Conservation (phyloP, 2,113 vertebrate species). For the Sisor rabdophorus region DNA sequence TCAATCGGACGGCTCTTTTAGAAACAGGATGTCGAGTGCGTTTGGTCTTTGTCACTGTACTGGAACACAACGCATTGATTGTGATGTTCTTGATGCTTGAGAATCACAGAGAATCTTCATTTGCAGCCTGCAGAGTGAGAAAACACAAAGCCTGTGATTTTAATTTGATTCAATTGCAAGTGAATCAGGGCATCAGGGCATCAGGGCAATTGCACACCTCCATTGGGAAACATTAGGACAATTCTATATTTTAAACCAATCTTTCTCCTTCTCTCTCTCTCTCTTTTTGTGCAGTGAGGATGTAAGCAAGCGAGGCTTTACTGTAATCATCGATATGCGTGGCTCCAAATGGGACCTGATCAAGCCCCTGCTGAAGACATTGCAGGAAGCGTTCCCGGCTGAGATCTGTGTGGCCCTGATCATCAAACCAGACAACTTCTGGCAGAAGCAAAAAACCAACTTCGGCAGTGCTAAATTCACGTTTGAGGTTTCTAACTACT, state of each 20-base stretch:
- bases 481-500: conserved; percentile 82
- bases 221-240: not conserved
- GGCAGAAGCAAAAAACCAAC: conserved; percentile 99
- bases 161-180: not conserved
- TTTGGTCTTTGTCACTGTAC: not conserved
- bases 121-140: not conserved
- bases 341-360: conserved; percentile 99
- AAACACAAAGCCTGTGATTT: not conserved
- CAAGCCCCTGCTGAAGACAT: conserved; percentile 91
- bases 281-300: conserved; percentile 78
- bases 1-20: not conserved
- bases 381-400: conserved; percentile 92
- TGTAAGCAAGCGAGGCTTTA: conserved; percentile 92
- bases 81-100: not conserved
- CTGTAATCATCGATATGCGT: conserved; percentile 97
- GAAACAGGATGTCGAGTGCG: not conserved
- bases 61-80: not conserved
- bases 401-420: conserved; percentile 94
- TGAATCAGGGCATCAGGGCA: not conserved
- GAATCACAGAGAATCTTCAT: not conserved
- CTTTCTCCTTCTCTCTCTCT: conserved; percentile 16
- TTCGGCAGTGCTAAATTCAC: conserved; percentile 98
- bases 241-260: not conserved
- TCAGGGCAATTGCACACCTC: not conserved
- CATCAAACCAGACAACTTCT: conserved; percentile 99